phyloP scores from a whole-genome alignment of 2,113 vertebrate genomes.

The Scomber japonicus region DNA sequence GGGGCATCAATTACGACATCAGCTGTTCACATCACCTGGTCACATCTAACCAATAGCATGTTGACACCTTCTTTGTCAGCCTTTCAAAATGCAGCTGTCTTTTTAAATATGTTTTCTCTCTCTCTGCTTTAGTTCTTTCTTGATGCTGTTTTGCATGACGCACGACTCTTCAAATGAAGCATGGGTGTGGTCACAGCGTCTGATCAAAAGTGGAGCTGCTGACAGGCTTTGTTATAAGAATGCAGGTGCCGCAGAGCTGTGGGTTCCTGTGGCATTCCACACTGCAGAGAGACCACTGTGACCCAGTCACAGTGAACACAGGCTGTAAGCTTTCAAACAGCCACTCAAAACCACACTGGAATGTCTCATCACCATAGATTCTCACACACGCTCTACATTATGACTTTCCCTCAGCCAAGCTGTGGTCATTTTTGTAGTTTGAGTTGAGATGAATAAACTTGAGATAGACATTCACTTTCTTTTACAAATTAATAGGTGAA shows the following conservation, averaged over 20 bases:
- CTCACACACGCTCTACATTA: slow-evolving; percentile 65
- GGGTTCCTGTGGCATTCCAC: slow-evolving; percentile 76
- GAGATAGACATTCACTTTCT: slow-evolving; percentile 30
- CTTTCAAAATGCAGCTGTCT: too few species aligned
- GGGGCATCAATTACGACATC: too few species aligned
- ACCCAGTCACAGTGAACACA: slow-evolving; percentile 45
- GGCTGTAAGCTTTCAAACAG: slow-evolving; percentile 54
- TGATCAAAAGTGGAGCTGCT: slow-evolving; percentile 69
- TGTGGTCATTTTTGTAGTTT: slow-evolving; percentile 55
- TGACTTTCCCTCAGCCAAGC: slow-evolving; percentile 50
- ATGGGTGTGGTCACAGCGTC: slow-evolving; percentile 49
- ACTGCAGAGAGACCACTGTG: slow-evolving; percentile 53
- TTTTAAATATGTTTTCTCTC: too few species aligned
- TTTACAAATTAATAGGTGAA: not conserved
- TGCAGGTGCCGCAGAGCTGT: slow-evolving; percentile 76
- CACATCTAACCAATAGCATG: too few species aligned
- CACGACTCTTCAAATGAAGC: too few species aligned
- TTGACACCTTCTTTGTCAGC: too few species aligned
- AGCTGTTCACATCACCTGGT: too few species aligned
- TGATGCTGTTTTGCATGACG: too few species aligned
- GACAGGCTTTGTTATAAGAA: slow-evolving; percentile 61
- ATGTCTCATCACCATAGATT: slow-evolving; percentile 75
- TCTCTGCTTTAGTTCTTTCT: too few species aligned
- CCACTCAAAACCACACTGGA: slow-evolving; percentile 75
- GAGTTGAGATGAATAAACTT: slow-evolving; percentile 22